Percentiles rank a stretch among this genome's conserved stretches.
These are phyloP conservation scores for Styela plicata DNA, from an alignment of 23 tunicate genomes.

Conservation along the genomic window DNA sequence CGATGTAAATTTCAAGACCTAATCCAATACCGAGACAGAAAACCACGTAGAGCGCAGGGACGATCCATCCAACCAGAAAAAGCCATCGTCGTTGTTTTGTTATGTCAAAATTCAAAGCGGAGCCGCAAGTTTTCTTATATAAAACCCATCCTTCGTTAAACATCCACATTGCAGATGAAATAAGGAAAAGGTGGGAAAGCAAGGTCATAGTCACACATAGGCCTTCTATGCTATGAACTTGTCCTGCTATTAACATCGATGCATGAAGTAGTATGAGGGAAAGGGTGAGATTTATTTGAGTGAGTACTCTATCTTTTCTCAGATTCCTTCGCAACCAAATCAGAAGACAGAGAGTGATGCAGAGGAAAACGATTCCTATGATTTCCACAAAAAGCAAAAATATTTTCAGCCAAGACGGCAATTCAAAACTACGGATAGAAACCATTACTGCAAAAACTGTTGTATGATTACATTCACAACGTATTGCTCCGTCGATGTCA, in stretches of 20 bases:
- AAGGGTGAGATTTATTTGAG: conserved; percentile 43
- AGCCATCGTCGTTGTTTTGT: conserved; percentile 32
- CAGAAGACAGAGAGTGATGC: conserved; percentile 32
- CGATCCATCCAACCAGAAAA: conserved; percentile 40
- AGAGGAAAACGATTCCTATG: conserved; percentile 27
- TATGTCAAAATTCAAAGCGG: conserved; percentile 50
- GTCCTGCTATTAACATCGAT: conserved; percentile 24
- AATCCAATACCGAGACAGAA: conserved; percentile 46
- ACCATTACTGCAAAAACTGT: conserved; percentile 64
- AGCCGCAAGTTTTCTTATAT: conserved; percentile 54
- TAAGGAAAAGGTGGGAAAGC: conserved; percentile 38
- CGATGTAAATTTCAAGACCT: conserved; percentile 31
- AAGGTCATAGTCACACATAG: conserved; percentile 43
- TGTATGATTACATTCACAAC: conserved; percentile 64
- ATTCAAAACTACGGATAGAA: conserved; percentile 33
- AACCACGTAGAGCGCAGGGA: conserved; percentile 44
- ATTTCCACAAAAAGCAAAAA: conserved; percentile 35
- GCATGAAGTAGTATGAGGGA: conserved; percentile 47
- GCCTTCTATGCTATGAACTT: conserved; percentile 1
- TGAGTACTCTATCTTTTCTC: conserved; percentile 46
- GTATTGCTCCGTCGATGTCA: background rate
- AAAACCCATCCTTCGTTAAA: conserved; percentile 62
- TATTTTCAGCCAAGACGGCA: conserved; percentile 36
- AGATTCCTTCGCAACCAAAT: conserved; percentile 42
- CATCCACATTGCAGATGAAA: conserved; percentile 71